Base-by-base conservation (phyloP, 1,140 invertebrate genomes). In the Drosophila subobscura region DNA sequence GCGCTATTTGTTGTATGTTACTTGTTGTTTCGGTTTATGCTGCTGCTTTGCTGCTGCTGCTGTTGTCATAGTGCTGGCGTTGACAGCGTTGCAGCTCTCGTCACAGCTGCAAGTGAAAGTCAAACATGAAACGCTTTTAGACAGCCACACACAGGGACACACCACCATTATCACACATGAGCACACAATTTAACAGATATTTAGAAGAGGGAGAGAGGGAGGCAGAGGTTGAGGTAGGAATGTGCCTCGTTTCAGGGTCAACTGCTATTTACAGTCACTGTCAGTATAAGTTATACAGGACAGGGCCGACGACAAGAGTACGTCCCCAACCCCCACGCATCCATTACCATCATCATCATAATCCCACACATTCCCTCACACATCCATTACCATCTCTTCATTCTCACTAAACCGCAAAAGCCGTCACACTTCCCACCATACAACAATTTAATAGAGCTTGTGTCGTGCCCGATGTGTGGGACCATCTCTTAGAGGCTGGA, bases 71-170 rank as follows among this genome's bases (percentile, higher is more conserved):
- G 78, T 58, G 63, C 57, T 83, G 76, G 53, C 72, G 76, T 41
- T 85, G 72, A 76, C 72, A 85, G 77, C 42, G 61, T 41, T 68
- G 72, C 54, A 65, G 56, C 77, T 66, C 77, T 66, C 77, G 71
- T 80, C 81, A 80, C 72, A 85, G 74, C 74, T 86, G 83, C 83
- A 75, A 86, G 83, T 86, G 83, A 86, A 86, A 86, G 81, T 86
- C 81, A 81, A 86, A 86, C 70, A 86, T 72, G 74, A 71, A 81
- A 77, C 42, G 63, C 61, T 76, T 60, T 68, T 53, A 75, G 72
- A 50, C 40, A 65, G 51, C 52, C 56, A 59, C 57, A 40, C 58
- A 60, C 33, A 65, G 41, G 27, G 14, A 14, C 45, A 72, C 40
- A 61, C 41, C 56, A 29, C 42, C 56, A 64, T 29, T 40, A 59